Evolutionary conservation across 30 jellyfish, hydroid and myxozoan species (phyloP), one percentile per base, ranked within the genome.

Genomic region (Chrysaora quinquecirrha): DNA sequence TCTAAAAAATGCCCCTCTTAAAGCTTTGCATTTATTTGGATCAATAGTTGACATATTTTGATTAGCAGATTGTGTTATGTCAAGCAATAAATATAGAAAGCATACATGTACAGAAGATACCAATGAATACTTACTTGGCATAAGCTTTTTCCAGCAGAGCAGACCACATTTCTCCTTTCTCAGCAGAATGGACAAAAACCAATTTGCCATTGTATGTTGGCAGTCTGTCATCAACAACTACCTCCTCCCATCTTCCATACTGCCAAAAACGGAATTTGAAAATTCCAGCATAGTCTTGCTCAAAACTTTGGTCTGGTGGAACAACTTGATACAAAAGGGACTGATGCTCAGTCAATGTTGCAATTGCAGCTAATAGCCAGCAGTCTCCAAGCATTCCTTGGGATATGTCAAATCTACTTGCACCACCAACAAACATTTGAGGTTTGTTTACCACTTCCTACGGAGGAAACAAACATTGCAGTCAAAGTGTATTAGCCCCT

Each of bases 311-410:
- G 38, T 86, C 97, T 18, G 93, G 93, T 16, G 98, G 98, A 18
- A 93, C 97, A 81, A 93, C 98, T 86, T 93, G 98, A 67, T 80
- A 93, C 28, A 93, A 74, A 34, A 93, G 66, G 10, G 91, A 82
- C 27, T 86, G 90, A 54, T 93, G 88, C 60, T 93, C 96, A 58
- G 96, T 77, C 24, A 93, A 75, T 2, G 97, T 69, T 19, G 98
- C 98, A 86, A 93, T 94, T 0, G 98, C 98, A 6, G 98, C 98
- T 43, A 93, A 90, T 82, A 93, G 71, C 98, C 98, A 93, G 38
- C 98, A 93, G 46, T 93, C 98, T 30, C 98, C 98, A 34, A 93
- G 94, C 98, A 93, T 93, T 14, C 98, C 98, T 83, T 93, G 98
- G 18, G 98, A 86, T 32, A 93, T 93, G 66, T 93, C 98, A 93